These are phyloP conservation scores for Anguilla anguilla DNA, from an alignment of 2,797 vertebrate genomes.

Conservation along the genomic window DNA sequence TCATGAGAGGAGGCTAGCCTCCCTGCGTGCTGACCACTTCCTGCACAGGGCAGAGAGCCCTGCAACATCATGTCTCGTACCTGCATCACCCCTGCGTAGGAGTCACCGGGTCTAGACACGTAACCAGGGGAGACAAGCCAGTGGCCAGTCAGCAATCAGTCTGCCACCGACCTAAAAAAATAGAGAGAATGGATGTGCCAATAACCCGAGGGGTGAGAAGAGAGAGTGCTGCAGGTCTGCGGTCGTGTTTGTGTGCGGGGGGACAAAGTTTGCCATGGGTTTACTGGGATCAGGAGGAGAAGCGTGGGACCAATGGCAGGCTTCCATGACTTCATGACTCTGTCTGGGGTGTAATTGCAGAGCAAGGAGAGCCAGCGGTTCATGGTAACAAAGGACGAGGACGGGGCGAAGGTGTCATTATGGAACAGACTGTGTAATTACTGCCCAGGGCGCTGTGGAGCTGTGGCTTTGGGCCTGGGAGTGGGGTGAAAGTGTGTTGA, in stretches of 20 bases:
- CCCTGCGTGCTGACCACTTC: background rate
- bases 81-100: background rate
- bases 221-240: too few species aligned
- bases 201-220: conserved; percentile 12
- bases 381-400: conserved; percentile 20
- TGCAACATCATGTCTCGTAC: background rate
- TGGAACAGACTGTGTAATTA: conserved; percentile 46
- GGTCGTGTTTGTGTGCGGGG: conserved; percentile 16
- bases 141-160: conserved; percentile 26
- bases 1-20: background rate
- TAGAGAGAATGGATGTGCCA: background rate
- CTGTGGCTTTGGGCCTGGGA: background rate
- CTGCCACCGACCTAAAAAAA: conserved; percentile 15
- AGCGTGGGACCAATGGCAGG: background rate
- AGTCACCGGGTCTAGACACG: conserved; percentile 43
- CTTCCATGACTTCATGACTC: conserved; percentile 31
- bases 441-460: background rate
- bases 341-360: conserved; percentile 38
- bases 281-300: conserved; percentile 21
- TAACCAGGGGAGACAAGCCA: conserved; percentile 17
- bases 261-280: conserved; percentile 4
- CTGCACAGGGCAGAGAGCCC: background rate
- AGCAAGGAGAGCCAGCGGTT: conserved; percentile 25
- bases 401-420: conserved; percentile 39
- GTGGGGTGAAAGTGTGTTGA: conserved; percentile 22